Percentiles rank a stretch among this genome's conserved stretches.
Conservation (phyloP, 2,888 invertebrate species). For the Ellobium chinense region DNA sequence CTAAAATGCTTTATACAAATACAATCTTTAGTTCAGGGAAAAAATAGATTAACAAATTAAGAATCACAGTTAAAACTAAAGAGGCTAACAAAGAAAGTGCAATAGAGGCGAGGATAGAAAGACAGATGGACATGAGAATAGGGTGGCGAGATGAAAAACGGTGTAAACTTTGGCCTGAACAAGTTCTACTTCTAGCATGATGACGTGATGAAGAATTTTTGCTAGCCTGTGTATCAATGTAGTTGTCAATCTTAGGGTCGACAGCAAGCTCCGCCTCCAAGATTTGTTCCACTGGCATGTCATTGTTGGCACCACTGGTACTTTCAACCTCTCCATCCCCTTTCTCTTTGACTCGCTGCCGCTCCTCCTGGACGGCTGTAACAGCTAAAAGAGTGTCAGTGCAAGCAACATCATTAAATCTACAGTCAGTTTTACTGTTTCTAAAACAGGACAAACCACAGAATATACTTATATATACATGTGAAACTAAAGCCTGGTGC, state of each 20-base stretch:
- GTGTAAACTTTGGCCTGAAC: too few relatives aligned
- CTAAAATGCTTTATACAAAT: too few relatives aligned
- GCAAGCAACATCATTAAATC: too few relatives aligned
- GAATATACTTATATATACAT: too few relatives aligned
- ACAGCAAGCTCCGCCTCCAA: conserved; percentile 92
- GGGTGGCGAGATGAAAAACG: neutral
- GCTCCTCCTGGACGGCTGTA: conserved; percentile 88
- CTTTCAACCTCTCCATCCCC: conserved; percentile 87
- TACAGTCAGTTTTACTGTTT: too few relatives aligned
- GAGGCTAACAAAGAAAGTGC: neutral
- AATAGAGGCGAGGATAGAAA: neutral
- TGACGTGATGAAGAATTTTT: too few relatives aligned
- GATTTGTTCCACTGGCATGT: conserved; percentile 95
- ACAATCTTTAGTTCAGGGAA: too few relatives aligned
- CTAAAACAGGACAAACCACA: too few relatives aligned
- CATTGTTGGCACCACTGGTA: conserved; percentile 85
- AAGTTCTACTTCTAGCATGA: too few relatives aligned
- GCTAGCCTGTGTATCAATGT: conserved; percentile 81
- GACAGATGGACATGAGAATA: too few relatives aligned
- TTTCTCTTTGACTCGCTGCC: conserved; percentile 90
- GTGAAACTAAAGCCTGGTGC: too few relatives aligned
- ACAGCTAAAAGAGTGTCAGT: conserved; percentile 22
- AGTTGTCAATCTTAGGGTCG: conserved; percentile 83
- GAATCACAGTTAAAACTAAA: neutral
- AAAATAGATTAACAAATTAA: neutral